phyloP scores from a whole-genome alignment of 2,797 vertebrate genomes.

The Acestrorhynchus altus region DNA sequence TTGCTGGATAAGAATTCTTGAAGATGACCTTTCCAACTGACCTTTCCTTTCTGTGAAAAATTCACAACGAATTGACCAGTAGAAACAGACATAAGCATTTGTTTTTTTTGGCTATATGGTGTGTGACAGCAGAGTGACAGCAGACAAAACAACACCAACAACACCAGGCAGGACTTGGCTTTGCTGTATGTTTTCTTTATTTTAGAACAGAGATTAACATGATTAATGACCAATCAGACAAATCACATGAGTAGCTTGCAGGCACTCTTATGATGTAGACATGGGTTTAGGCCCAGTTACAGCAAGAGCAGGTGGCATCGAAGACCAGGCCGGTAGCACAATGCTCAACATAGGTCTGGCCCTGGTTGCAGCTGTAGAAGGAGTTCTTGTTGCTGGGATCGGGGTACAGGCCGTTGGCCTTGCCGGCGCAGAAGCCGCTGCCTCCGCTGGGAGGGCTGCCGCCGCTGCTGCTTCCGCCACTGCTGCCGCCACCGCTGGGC shows the following conservation, averaged over 20 bases:
- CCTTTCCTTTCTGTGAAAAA: too few species aligned
- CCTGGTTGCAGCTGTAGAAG: constrained; percentile 74
- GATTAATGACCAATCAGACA: not conserved
- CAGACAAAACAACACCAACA: not conserved
- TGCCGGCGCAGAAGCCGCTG: constrained; percentile 76
- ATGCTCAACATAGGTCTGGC: constrained; percentile 60
- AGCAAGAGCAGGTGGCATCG: constrained; percentile 76
- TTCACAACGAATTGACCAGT: too few species aligned
- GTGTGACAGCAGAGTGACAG: too few species aligned
- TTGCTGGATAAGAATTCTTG: too few species aligned
- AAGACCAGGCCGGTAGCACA: constrained; percentile 72
- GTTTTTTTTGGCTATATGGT: not conserved
- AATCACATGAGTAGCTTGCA: not conserved
- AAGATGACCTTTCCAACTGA: not conserved
- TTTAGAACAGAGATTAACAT: constrained; percentile 28
- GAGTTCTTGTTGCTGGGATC: constrained; percentile 68
- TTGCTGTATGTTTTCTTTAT: constrained; percentile 33
- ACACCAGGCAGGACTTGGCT: not conserved
- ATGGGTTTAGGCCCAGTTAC: constrained; percentile 73
- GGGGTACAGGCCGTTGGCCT: constrained; percentile 73
- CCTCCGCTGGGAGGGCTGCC: constrained; percentile 52
- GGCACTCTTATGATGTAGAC: not conserved
- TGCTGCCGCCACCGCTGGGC: constrained; percentile 41
- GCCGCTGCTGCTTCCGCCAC: constrained; percentile 42
- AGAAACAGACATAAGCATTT: not conserved